Evolutionary conservation across 2,888 invertebrate species (phyloP).

Genomic region (Tachina grossa): DNA sequence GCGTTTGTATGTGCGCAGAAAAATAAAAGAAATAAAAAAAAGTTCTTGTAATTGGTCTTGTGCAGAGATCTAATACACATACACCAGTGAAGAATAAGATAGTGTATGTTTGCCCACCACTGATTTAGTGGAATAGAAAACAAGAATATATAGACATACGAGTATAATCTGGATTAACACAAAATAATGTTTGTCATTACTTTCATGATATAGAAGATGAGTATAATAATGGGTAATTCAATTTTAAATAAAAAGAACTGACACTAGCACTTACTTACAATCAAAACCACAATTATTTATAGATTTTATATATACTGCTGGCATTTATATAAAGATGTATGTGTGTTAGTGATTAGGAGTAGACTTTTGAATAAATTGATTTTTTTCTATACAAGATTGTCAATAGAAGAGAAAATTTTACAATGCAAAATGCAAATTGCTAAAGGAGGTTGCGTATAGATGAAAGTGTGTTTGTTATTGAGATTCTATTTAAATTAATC

Average conservation of each 20-base stretch:
- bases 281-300: slow-evolving; percentile 3
- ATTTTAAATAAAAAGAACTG: slow-evolving; percentile 2
- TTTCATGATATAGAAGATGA: neutral
- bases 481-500: neutral
- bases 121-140: neutral
- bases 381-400: slow-evolving; percentile 19
- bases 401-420: slow-evolving; percentile 9
- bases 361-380: slow-evolving; percentile 39
- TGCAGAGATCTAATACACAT: too few species aligned
- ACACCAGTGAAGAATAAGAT: too few species aligned
- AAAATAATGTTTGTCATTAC: slow-evolving; percentile 30
- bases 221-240: slow-evolving; percentile 42
- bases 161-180: neutral
- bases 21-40: too few species aligned
- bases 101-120: too few species aligned
- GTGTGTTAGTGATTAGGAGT: slow-evolving; percentile 1
- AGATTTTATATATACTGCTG: neutral
- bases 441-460: neutral
- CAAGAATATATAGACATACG: neutral
- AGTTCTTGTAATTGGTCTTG: too few species aligned
- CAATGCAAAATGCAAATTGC: slow-evolving; percentile 12
- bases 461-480: neutral
- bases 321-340: neutral
- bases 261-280: neutral
- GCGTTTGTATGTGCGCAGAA: too few species aligned